Base-by-base conservation (phyloP, 2,888 invertebrate genomes). In the Drosophila neoperkinsi region DNA sequence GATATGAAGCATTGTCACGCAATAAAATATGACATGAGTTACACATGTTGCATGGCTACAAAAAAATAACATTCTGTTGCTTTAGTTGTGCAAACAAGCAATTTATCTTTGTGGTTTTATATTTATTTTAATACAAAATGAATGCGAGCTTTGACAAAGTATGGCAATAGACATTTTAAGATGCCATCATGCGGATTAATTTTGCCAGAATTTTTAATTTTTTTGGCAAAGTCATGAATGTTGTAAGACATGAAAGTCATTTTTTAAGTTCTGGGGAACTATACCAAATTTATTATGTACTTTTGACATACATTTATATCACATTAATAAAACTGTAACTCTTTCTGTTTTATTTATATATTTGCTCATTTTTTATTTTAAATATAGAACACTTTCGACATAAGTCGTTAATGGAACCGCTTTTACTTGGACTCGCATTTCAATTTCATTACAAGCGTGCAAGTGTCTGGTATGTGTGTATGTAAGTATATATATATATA, bases 1-100 rank as follows among this genome's bases (percentile, higher is more conserved):
- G 61, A 53, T 74, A 77, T 71, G 62, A 68, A 64, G 64, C 77
- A 66, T 62, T 72, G 59, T 67, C 82, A 82, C 71, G 86, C 88
- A 71, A 81, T 64, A 57, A 71, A 55, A 55, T 57, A 46, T 71
- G 88, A 90, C 84, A 84, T 87, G 82, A 79, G 73, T 90, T 87
- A 84, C 90, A 85, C 88, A 84, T 82, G 82, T 71, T 66, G 63
- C 72, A 56, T 25, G 46, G 46, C 51, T 36, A 41, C 55, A 50
- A 34, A 25, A 50, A 71, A 38, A 55, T 56, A 50, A 67, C 50
- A 30, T 57, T 67, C 52, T 57, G 49, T 41, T 41, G 55, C 49
- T 58, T 67, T 53, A 28, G 53, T 57, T 73, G 52, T 25, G 73
- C 61, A 13, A 21, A 30, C 34, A 18, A 18, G 21, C 36, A 31